Conservation (phyloP, 2,113 vertebrate genomes). For the Coptodon bakossiorum region DNA sequence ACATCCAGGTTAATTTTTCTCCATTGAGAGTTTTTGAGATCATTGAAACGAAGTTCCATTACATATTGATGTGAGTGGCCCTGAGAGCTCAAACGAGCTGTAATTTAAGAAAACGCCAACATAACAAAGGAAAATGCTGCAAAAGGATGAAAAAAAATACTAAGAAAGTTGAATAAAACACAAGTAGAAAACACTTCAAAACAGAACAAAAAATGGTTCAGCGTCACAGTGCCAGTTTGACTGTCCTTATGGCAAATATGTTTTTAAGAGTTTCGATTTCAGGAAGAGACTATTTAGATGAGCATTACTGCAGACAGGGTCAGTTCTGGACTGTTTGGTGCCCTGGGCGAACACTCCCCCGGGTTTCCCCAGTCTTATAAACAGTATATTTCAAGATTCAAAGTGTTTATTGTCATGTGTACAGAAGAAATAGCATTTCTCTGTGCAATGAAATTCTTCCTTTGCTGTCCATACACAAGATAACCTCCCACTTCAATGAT, state of each 20-base stretch:
- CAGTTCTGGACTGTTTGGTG: too few species aligned
- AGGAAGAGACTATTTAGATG: too few species aligned
- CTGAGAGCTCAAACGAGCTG: background rate
- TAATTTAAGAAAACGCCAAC: background rate
- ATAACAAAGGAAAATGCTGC: background rate
- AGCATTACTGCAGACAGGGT: accelerated
- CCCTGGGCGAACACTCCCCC: too few species aligned
- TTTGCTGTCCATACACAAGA: too few species aligned
- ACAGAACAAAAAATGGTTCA: background rate
- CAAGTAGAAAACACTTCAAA: background rate
- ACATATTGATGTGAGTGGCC: background rate
- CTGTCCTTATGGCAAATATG: background rate
- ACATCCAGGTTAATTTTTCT: accelerated
- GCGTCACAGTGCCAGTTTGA: background rate
- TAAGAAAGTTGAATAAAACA: background rate
- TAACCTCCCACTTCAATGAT: too few species aligned
- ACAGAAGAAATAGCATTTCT: too few species aligned
- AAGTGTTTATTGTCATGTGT: too few species aligned
- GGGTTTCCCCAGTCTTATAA: too few species aligned
- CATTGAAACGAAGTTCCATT: background rate
- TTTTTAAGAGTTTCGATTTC: background rate
- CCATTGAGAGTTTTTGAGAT: background rate
- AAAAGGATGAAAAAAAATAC: background rate
- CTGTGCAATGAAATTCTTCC: too few species aligned
- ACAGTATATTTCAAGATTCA: too few species aligned